Evolutionary conservation across 2,113 vertebrate genomes (phyloP).

Genomic region (Corapipo altera): DNA sequence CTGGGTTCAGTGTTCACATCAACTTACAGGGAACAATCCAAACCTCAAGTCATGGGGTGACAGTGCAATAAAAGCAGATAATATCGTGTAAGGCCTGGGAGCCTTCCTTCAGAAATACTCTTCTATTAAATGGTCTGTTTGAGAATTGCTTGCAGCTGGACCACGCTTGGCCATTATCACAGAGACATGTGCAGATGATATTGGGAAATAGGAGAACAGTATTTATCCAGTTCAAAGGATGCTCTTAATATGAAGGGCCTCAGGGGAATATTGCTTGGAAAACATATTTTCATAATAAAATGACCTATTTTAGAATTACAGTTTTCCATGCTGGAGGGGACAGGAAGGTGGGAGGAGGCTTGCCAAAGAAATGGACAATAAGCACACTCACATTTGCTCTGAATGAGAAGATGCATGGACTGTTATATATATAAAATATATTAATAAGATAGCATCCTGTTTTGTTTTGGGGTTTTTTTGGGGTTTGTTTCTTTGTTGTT

Average conservation of each 20-base stretch:
- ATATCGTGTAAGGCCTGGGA: background rate
- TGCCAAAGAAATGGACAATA: background rate
- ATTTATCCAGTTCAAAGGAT: conserved; percentile 11
- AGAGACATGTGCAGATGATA: background rate
- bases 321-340: background rate
- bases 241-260: background rate
- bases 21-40: background rate
- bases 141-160: background rate
- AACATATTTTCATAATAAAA: conserved; percentile 24
- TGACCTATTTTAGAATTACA: conserved; percentile 27
- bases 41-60: background rate
- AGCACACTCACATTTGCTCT: background rate
- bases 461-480: background rate
- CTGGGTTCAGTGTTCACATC: rapidly evolving
- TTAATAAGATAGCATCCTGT: background rate
- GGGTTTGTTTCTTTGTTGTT: background rate
- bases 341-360: background rate
- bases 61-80: background rate
- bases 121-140: background rate
- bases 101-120: background rate
- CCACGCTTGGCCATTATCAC: background rate
- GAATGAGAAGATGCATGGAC: background rate
- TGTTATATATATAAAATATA: background rate
- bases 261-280: conserved; percentile 11
- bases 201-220: background rate